Percentiles rank a stretch among this genome's conserved stretches.
Evolutionary conservation across 2,113 vertebrate genomes (phyloP).

Genomic region (Dicrurus megarhynchus): DNA sequence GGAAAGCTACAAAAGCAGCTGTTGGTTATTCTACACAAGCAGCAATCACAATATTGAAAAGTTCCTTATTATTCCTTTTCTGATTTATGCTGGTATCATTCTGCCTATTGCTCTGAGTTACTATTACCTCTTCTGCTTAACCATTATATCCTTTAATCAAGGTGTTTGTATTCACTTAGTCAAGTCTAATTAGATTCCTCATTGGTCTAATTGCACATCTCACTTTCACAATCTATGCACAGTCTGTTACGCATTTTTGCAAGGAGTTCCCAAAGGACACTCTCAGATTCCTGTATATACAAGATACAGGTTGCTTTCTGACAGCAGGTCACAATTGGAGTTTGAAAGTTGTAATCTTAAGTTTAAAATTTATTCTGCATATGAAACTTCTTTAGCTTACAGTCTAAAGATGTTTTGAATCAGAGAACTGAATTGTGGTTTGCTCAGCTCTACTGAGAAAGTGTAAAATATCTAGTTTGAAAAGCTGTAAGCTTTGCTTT

Average conservation of each 20-base stretch:
- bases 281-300: neutral
- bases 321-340: neutral
- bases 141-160: neutral
- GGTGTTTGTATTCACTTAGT: neutral
- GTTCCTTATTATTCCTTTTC: neutral
- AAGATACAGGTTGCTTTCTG: neutral
- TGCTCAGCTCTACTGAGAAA: neutral
- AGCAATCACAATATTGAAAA: neutral
- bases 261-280: neutral
- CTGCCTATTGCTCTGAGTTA: neutral
- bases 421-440: neutral
- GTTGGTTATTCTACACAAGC: neutral
- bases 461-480: neutral
- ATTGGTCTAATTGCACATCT: neutral
- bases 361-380: neutral
- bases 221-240: neutral
- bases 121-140: neutral
- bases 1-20: neutral
- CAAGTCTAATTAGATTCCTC: conserved; percentile 3
- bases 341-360: neutral
- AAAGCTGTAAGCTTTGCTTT: neutral
- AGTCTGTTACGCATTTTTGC: neutral
- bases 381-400: neutral
- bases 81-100: neutral
- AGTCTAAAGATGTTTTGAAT: neutral